Evolutionary conservation across 2,888 invertebrate genomes (phyloP).

Genomic region (Macrophya annulata): DNA sequence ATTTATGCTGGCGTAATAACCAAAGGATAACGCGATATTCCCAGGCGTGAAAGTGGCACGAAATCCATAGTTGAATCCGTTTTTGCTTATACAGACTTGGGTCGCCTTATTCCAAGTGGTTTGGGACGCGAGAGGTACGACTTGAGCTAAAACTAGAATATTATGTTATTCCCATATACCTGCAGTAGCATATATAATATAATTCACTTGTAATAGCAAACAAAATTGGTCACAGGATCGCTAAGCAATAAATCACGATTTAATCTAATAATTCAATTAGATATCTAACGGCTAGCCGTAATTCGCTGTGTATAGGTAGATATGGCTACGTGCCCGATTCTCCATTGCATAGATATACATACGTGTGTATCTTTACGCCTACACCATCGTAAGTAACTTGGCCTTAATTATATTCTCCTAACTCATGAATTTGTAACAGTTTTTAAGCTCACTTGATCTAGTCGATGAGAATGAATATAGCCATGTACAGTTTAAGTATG

Average conservation of each 20-base stretch:
- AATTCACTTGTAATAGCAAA: not conserved
- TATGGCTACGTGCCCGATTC: not conserved
- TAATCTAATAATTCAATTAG: slow-evolving; percentile 71
- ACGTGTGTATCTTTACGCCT: not conserved
- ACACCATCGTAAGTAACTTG: not conserved
- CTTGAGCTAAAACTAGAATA: slow-evolving; percentile 15
- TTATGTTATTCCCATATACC: not conserved
- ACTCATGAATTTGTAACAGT: not conserved
- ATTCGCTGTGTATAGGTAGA: slow-evolving; percentile 62
- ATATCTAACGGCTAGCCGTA: slow-evolving; percentile 68
- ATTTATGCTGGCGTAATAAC: not conserved
- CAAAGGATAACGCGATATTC: slow-evolving; percentile 1
- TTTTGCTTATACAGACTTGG: slow-evolving; percentile 26
- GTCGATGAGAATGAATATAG: not conserved
- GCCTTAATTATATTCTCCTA: not conserved
- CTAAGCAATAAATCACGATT: slow-evolving; percentile 67
- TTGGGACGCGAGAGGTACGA: not conserved
- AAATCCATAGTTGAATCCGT: slow-evolving; percentile 28
- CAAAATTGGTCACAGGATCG: not conserved
- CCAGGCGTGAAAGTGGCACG: slow-evolving; percentile 22
- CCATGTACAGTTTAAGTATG: not conserved
- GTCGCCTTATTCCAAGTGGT: not conserved
- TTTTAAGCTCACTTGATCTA: not conserved
- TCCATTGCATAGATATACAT: not conserved
- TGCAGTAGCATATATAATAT: not conserved